Base-by-base conservation (phyloP, 2,113 vertebrate species). In the Rhinopomastus cyanomelas region DNA sequence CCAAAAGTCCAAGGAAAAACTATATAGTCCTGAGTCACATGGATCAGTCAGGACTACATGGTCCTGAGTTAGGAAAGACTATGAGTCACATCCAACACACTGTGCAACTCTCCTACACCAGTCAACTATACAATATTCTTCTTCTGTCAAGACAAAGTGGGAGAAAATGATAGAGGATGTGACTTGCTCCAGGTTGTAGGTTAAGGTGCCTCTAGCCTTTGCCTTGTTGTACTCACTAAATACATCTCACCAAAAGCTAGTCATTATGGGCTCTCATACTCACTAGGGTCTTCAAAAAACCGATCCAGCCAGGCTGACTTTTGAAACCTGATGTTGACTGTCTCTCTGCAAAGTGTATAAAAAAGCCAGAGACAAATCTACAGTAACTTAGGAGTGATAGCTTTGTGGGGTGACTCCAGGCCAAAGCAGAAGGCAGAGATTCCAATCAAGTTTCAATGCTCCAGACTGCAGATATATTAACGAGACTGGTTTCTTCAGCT, bases 21-120 rank as follows among this genome's bases (percentile, higher is more conserved):
- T 16, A 6, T 6, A 19, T 14, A 36, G 18, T 22, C 22, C 13
- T 30, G 11, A 1, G 0, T 15, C 44, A n/a, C n/a, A n/a, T n/a
- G n/a, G n/a, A n/a, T n/a, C n/a, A n/a, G n/a, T n/a, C n/a, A n/a
- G n/a, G n/a, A n/a, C n/a, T n/a, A n/a, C n/a, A n/a, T n/a, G n/a
- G n/a, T n/a, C n/a, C n/a, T n/a, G n/a, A n/a, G n/a, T n/a, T n/a
- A n/a, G n/a, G n/a, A n/a, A n/a, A n/a, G n/a, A n/a, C n/a, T n/a
- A n/a, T 69, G n/a, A 44, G 44, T 81, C 25, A 16, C 25, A 36
- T 25, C 59, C 65, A 48, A 32, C 26, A 48, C 21, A n/a, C 12
- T 4, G 4, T 29, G 22, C 25, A 72, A 59, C 15, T 71, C 12
- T 59, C 77, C 46, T 53, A 14, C 11, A 48, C 25, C 71, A 39